Evolutionary conservation across 2,113 vertebrate genomes (phyloP).

Genomic region (Oophaga pumilio): DNA sequence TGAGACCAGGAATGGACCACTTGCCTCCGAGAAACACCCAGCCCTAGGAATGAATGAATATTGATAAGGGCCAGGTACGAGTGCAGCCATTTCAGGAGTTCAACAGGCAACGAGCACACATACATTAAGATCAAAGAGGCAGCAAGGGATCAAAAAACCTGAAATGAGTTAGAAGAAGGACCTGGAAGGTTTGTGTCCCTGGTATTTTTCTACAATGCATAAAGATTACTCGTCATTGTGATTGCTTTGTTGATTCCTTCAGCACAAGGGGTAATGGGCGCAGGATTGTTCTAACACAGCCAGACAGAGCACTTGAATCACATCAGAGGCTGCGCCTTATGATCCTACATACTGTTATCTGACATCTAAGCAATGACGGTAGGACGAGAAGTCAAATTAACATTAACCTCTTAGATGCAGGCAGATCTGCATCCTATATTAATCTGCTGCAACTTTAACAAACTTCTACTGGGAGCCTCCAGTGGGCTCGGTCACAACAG

Average conservation of each 20-base stretch:
- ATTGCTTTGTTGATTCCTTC: constrained; percentile 56
- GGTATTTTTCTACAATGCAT: constrained; percentile 56
- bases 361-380: constrained; percentile 52
- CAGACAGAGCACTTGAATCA: constrained; percentile 51
- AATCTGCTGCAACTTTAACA: neutral
- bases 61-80: constrained; percentile 46
- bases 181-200: constrained; percentile 29
- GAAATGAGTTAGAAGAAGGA: constrained; percentile 41
- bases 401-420: constrained; percentile 31
- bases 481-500: neutral
- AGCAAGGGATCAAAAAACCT: constrained; percentile 51
- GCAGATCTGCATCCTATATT: too few species aligned
- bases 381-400: constrained; percentile 14
- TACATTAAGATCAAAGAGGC: constrained; percentile 55
- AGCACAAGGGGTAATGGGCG: constrained; percentile 56
- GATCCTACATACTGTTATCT: constrained; percentile 52
- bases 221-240: constrained; percentile 54
- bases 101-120: constrained; percentile 44
- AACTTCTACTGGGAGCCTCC: neutral
- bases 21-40: constrained; percentile 21
- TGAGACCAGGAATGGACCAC: neutral
- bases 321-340: constrained; percentile 50
- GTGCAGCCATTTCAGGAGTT: constrained; percentile 47
- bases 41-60: constrained; percentile 38
- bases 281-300: constrained; percentile 52